Base-by-base conservation (phyloP, 2,888 invertebrate genomes). In the Horisme vitalbata region DNA sequence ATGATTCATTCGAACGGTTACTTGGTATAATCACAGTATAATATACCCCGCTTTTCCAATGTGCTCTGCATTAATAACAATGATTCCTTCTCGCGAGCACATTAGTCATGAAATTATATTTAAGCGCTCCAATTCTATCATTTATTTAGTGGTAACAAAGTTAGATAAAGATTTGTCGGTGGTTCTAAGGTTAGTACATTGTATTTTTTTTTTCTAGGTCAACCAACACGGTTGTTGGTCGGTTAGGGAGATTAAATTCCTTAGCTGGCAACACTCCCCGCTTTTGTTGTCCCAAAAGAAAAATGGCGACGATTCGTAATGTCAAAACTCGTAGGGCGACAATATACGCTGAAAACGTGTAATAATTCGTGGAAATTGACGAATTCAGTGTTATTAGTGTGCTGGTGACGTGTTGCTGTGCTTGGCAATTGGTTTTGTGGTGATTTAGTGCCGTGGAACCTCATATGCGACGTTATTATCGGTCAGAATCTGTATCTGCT, bases 271-370 rank as follows among this genome's bases (percentile, higher is more conserved):
- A 75, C 79, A 79, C 72, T 68, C 52, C 61, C 55, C 28, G 60
- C 69, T 75, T 70, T 75, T 83, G 80, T 82, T 85, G 79, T 80
- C 65, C 56, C 54, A 60, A 75, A 75, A 79, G 68, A 84, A 86
- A 87, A 75, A 88, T 87, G 88, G 87, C 87, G 68, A 84, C 76
- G 71, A 65, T 68, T 68, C 61, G 61, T 74, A 81, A 81, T 75
- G 87, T 88, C 87, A 87, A 86, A 86, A 80, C 71, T 79, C 59
- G 54, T 63, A 64, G 75, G 75, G 71, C 71, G 72, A 80, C 61
- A 68, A 68, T 73, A 67, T 72, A 65, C 65, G 48, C 55, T 63
- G 65, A 76, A 80, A 84, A 83, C 79, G 79, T 79, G 79, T 76
- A 71, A 75, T 67, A 70, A 65, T 72, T 60, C 56, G 61, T 54